Conservation (phyloP, 2,113 vertebrate genomes). For the Neofelis nebulosa region DNA sequence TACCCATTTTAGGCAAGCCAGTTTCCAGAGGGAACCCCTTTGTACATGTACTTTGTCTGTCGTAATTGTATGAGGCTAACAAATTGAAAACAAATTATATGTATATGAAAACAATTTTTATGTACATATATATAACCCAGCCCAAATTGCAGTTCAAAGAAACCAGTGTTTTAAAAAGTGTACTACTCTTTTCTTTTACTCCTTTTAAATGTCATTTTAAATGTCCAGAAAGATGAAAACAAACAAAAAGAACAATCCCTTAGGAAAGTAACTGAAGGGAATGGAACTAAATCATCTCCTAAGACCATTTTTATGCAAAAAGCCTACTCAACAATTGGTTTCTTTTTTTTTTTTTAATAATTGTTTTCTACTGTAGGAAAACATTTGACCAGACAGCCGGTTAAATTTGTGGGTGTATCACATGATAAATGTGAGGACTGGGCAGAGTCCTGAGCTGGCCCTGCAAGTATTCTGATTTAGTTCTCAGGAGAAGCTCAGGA, state of each 20-base stretch:
- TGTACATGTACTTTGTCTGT: background rate
- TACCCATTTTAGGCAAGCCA: background rate
- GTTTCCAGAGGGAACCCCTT: background rate
- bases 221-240: background rate
- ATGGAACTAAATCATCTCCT: background rate
- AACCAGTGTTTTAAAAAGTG: background rate
- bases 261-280: background rate
- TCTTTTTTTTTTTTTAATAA: background rate
- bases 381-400: background rate
- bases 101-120: background rate
- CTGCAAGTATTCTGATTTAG: background rate
- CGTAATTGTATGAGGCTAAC: background rate
- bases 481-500: background rate
- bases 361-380: background rate
- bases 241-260: background rate
- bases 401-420: background rate
- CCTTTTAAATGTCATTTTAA: slow-evolving; percentile 38
- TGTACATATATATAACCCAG: background rate
- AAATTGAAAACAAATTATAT: background rate
- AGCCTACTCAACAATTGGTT: background rate
- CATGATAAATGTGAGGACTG: background rate
- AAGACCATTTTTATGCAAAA: background rate
- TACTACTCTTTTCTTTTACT: background rate
- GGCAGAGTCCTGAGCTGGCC: background rate
- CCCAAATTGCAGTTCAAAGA: background rate